Conservation (phyloP, 2,113 vertebrate genomes). For the Chamaea fasciata region DNA sequence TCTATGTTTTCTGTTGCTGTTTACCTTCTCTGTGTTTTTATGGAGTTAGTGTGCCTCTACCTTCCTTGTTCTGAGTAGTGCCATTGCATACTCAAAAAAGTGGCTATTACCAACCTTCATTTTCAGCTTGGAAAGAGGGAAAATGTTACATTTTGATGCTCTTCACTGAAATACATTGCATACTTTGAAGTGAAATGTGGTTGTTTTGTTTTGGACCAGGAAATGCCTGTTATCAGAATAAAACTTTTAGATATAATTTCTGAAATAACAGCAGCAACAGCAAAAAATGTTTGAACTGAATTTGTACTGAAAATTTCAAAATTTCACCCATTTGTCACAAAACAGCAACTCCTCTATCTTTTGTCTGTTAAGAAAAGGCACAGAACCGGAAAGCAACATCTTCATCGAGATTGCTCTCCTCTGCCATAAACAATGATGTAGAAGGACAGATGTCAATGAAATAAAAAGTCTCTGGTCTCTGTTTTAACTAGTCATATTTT, state of each 20-base stretch:
- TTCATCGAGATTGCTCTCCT: not conserved
- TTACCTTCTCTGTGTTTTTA: not conserved
- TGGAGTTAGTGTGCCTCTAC: not conserved
- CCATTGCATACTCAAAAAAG: not conserved
- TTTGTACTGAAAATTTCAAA: not conserved
- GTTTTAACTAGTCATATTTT: not conserved
- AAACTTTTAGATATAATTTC: not conserved
- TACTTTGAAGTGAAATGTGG: not conserved
- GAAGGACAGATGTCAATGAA: not conserved
- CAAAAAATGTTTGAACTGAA: not conserved
- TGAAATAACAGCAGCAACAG: not conserved
- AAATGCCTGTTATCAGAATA: not conserved
- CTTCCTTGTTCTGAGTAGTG: not conserved
- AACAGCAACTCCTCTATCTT: not conserved
- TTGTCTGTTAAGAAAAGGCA: not conserved
- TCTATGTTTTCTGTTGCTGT: not conserved
- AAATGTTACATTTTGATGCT: not conserved
- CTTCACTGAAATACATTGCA: not conserved
- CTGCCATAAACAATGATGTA: not conserved
- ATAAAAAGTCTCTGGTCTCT: not conserved
- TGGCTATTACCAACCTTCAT: not conserved
- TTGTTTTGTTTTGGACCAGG: not conserved
- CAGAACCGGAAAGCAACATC: not conserved
- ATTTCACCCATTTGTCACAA: not conserved
- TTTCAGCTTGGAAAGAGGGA: not conserved